Conservation (phyloP, 2,888 invertebrate genomes). For the Xanthorhoe designata region DNA sequence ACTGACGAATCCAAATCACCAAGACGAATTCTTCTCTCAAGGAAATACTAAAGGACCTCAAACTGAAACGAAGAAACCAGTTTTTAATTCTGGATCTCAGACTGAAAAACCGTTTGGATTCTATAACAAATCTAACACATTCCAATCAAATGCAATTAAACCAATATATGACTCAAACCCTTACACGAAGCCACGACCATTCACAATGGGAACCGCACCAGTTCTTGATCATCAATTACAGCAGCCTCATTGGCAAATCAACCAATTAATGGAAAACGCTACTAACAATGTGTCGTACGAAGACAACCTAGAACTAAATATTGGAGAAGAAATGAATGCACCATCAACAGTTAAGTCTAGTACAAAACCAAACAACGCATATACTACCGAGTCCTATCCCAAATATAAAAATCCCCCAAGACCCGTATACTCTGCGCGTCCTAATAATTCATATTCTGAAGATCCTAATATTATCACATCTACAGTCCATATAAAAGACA, state of each 20-base stretch:
- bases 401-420: constrained; percentile 61
- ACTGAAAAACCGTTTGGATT: constrained; percentile 79
- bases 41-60: constrained; percentile 29
- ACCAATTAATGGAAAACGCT: constrained; percentile 74
- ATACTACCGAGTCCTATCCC: constrained; percentile 48
- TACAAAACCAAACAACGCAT: constrained; percentile 49
- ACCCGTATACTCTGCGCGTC: constrained; percentile 55
- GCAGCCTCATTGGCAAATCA: constrained; percentile 82
- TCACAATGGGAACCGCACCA: constrained; percentile 65
- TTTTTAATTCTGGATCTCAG: constrained; percentile 74
- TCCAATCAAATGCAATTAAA: constrained; percentile 72
- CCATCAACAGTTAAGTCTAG: constrained; percentile 52
- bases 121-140: constrained; percentile 61
- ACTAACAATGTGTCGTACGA: constrained; percentile 76
- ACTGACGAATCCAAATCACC: constrained; percentile 58
- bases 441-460: constrained; percentile 61
- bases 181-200: constrained; percentile 75
- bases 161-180: constrained; percentile 65
- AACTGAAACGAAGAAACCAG: constrained; percentile 50
- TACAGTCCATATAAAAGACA: constrained; percentile 75
- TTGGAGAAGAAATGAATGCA: constrained; percentile 73
- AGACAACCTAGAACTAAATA: constrained; percentile 75
- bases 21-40: constrained; percentile 59
- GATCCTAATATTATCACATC: constrained; percentile 80
- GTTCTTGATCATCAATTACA: constrained; percentile 77